phyloP scores from a whole-genome alignment of 2,888 invertebrate species.

The Conus canariensis region DNA sequence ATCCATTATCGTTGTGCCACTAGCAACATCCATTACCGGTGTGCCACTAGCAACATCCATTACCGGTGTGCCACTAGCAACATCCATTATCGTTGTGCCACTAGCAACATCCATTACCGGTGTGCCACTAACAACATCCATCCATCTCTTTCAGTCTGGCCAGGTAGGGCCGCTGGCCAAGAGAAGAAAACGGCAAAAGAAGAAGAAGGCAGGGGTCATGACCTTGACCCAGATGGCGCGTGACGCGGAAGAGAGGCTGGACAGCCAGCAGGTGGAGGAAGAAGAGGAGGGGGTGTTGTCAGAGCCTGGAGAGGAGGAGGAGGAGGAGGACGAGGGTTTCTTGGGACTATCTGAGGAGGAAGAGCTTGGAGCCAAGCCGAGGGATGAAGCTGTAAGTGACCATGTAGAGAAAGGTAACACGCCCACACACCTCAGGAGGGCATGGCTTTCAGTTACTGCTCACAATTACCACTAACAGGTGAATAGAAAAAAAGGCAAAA shows the following conservation, averaged over 20 bases:
- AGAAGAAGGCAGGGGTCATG: background rate
- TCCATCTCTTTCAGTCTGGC: background rate
- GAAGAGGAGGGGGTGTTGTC: constrained; percentile 9
- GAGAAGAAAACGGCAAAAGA: background rate
- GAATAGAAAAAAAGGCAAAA: too few species aligned
- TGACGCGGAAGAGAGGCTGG: background rate
- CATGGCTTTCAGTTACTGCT: too few species aligned
- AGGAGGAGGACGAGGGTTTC: constrained; percentile 14
- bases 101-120: too few species aligned
- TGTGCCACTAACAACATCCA: too few species aligned
- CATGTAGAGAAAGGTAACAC: too few species aligned
- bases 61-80: too few species aligned
- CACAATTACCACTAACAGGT: too few species aligned
- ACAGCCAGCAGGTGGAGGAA: background rate
- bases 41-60: too few species aligned
- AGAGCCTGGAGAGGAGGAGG: constrained; percentile 32
- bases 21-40: too few species aligned
- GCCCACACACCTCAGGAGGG: too few species aligned
- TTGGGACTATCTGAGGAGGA: constrained; percentile 7
- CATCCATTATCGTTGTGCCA: too few species aligned
- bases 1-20: too few species aligned
- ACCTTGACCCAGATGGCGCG: constrained; percentile 48
- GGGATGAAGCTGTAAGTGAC: background rate
- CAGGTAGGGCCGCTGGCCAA: background rate
- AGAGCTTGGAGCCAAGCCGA: background rate